Percentiles rank a stretch among this genome's conserved stretches.
Conservation (phyloP, 2,888 invertebrate species). For the Nudaria mundana region DNA sequence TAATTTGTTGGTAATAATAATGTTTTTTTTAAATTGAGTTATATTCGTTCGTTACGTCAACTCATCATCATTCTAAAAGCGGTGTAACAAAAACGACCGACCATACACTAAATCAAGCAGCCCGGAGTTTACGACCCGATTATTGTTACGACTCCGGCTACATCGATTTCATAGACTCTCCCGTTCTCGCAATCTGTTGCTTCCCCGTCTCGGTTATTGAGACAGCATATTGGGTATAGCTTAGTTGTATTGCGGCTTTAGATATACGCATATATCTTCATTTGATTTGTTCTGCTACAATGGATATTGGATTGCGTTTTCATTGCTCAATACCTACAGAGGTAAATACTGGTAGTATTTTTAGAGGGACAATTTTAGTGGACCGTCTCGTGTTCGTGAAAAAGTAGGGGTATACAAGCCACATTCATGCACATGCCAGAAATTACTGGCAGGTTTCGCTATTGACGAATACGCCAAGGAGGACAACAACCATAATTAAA, state of each 20-base stretch:
- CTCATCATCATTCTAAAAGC: conserved; percentile 20
- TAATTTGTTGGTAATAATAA: too few species aligned
- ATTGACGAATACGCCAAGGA: too few species aligned
- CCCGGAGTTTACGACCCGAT: conserved; percentile 45
- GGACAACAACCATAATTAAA: too few species aligned
- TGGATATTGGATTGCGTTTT: conserved; percentile 31
- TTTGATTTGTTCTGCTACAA: conserved; percentile 31
- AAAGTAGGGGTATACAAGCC: too few species aligned
- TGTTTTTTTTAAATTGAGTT: neutral
- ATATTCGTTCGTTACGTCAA: conserved; percentile 2
- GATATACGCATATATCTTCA: conserved; percentile 28
- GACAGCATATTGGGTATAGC: conserved; percentile 46
- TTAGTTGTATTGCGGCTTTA: conserved; percentile 38
- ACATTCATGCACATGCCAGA: too few species aligned
- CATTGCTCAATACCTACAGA: neutral
- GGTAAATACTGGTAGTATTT: neutral
- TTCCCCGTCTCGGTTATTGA: conserved; percentile 41
- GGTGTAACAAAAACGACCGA: conserved; percentile 45
- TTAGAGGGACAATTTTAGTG: too few species aligned
- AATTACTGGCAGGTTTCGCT: too few species aligned
- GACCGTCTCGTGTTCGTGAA: too few species aligned
- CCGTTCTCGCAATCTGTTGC: conserved; percentile 34
- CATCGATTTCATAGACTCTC: conserved; percentile 23
- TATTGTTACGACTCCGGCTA: conserved; percentile 38
- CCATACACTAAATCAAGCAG: conserved; percentile 20